Evolutionary conservation across 2,888 invertebrate species (phyloP).

Genomic region (Machimus rusticus): DNA sequence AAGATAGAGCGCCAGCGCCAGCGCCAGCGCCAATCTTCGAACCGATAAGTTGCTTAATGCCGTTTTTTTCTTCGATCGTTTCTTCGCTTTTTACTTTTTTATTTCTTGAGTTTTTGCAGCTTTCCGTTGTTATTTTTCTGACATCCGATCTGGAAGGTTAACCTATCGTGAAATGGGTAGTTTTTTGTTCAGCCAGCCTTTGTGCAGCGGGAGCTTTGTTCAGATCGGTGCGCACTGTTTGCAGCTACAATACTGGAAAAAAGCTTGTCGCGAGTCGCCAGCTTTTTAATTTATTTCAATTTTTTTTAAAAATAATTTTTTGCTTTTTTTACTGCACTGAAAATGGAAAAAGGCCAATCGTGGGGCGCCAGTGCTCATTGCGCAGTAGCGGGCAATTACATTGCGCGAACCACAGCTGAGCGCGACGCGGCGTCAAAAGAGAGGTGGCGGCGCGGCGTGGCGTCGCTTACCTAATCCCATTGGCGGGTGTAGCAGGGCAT

Average conservation of each 20-base stretch:
- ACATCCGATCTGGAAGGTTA: slow-evolving; percentile 29
- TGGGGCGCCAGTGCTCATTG: background rate
- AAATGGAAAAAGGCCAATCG: background rate
- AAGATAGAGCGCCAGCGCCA: slow-evolving; percentile 13
- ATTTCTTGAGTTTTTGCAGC: background rate
- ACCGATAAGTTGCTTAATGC: background rate
- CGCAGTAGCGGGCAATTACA: background rate
- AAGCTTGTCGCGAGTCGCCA: background rate
- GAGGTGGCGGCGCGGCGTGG: background rate
- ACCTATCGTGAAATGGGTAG: slow-evolving; percentile 27
- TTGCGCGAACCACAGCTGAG: background rate
- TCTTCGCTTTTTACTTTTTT: background rate
- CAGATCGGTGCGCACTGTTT: background rate
- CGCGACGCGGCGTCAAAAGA: background rate
- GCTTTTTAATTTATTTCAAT: background rate
- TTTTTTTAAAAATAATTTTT: background rate
- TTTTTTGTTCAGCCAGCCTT: slow-evolving; percentile 17
- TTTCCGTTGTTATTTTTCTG: slow-evolving; percentile 17
- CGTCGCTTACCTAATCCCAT: slow-evolving; percentile 8
- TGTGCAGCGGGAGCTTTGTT: background rate
- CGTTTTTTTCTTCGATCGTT: background rate
- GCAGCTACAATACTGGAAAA: background rate
- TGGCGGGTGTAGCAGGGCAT: background rate
- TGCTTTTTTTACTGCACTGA: background rate
- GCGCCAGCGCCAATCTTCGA: slow-evolving; percentile 12